phyloP scores from a whole-genome alignment of 2,888 invertebrate species.

The Brachycybe producta region DNA sequence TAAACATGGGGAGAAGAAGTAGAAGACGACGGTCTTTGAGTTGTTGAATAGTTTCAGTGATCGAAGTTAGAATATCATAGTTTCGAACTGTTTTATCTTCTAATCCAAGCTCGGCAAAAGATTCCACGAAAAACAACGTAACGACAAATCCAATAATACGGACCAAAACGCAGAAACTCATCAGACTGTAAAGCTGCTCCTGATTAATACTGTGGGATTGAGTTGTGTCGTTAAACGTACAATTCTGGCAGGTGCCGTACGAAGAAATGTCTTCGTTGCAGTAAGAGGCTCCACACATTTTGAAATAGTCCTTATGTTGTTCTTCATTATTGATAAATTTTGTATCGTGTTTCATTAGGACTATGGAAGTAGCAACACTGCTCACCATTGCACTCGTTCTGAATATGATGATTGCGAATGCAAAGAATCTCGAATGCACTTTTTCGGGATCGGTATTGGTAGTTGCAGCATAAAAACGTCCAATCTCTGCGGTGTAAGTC shows the following conservation, averaged over 20 bases:
- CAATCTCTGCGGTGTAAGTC: conserved; percentile 1
- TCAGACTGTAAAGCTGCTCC: not conserved
- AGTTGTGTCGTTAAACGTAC: no score
- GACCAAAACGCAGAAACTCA: not conserved
- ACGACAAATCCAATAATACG: not conserved
- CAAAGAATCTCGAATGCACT: conserved; percentile 4
- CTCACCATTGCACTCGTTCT: not conserved
- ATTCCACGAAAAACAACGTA: not conserved
- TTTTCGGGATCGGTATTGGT: not conserved
- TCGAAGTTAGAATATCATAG: not conserved
- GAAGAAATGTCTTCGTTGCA: conserved; percentile 4
- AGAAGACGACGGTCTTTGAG: not conserved
- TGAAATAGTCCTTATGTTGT: not conserved
- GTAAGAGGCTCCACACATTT: conserved; percentile 3
- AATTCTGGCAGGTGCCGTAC: not conserved
- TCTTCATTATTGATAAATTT: not conserved
- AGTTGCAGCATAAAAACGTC: not conserved
- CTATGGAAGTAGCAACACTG: not conserved
- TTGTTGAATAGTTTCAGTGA: not conserved
- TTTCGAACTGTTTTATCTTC: not conserved
- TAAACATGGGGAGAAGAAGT: conserved; percentile 1
- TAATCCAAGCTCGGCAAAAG: not conserved
- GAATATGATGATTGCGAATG: not conserved
- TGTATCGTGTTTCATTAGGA: not conserved
- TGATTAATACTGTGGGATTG: no score